Conservation (phyloP, 2,113 vertebrate genomes). For the Ailurus styani region DNA sequence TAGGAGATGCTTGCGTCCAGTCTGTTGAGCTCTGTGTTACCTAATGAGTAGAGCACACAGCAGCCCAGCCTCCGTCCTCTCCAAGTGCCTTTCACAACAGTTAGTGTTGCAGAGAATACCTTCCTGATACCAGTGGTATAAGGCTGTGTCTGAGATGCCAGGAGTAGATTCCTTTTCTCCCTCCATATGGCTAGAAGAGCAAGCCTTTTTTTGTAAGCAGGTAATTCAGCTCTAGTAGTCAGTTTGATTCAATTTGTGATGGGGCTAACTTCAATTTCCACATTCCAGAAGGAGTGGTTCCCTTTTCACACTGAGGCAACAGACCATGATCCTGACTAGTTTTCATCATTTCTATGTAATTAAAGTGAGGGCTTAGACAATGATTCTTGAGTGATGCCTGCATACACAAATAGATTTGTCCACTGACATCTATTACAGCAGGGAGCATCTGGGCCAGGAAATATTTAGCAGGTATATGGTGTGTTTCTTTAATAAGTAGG, state of each 20-base stretch:
- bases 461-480: background rate
- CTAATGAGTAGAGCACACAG: background rate
- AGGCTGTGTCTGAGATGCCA: background rate
- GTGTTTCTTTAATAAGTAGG: constrained; percentile 34
- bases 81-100: background rate
- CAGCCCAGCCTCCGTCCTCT: background rate
- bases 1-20: background rate
- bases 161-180: background rate
- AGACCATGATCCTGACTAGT: background rate
- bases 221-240: background rate
- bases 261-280: constrained; percentile 25
- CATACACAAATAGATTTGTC: background rate
- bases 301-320: background rate
- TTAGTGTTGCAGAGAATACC: background rate
- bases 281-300: constrained; percentile 8
- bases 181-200: background rate
- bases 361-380: background rate
- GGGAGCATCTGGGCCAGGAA: background rate
- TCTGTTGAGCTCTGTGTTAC: background rate
- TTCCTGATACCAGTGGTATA: background rate
- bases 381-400: background rate
- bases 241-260: constrained; percentile 25
- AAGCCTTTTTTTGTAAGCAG: constrained; percentile 7
- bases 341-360: background rate
- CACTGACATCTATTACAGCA: background rate